phyloP scores from a whole-genome alignment of 2,888 invertebrate genomes.

The Sminthurides aquaticus region DNA sequence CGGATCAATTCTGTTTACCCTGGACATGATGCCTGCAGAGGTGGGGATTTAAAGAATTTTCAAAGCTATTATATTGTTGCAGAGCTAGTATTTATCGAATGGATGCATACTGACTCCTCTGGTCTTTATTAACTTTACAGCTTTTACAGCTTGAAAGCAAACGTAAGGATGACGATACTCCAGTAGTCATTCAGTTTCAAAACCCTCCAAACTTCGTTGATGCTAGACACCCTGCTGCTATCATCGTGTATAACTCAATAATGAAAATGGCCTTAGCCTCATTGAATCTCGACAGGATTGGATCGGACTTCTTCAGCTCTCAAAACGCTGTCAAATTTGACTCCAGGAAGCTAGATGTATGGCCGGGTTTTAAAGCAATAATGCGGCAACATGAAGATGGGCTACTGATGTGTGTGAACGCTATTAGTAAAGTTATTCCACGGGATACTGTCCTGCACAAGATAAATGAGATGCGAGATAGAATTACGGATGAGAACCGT shows the following conservation, averaged over 20 bases:
- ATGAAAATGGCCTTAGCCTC: background rate
- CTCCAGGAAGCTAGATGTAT: constrained; percentile 2
- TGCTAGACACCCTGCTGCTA: background rate
- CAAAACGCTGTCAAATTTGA: background rate
- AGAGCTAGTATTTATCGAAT: background rate
- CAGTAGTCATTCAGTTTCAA: background rate
- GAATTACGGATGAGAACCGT: background rate
- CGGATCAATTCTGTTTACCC: constrained; percentile 6
- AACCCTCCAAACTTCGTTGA: background rate
- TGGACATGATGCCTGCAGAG: background rate
- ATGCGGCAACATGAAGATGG: constrained; percentile 72
- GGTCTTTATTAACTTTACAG: background rate
- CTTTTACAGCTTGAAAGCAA: background rate
- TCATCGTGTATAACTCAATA: background rate
- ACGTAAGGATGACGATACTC: background rate
- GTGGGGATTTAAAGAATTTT: too few relatives aligned
- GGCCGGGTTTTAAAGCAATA: constrained; percentile 52
- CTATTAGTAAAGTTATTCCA: constrained; percentile 74
- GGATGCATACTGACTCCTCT: background rate
- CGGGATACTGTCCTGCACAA: constrained; percentile 64
- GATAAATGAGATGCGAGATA: constrained; percentile 46
- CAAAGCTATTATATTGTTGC: background rate
- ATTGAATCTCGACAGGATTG: constrained; percentile 5
- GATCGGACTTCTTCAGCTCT: constrained; percentile 2
- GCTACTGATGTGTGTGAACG: constrained; percentile 71